phyloP scores from a whole-genome alignment of 2,113 vertebrate species.

The Henicopernis longicauda region DNA sequence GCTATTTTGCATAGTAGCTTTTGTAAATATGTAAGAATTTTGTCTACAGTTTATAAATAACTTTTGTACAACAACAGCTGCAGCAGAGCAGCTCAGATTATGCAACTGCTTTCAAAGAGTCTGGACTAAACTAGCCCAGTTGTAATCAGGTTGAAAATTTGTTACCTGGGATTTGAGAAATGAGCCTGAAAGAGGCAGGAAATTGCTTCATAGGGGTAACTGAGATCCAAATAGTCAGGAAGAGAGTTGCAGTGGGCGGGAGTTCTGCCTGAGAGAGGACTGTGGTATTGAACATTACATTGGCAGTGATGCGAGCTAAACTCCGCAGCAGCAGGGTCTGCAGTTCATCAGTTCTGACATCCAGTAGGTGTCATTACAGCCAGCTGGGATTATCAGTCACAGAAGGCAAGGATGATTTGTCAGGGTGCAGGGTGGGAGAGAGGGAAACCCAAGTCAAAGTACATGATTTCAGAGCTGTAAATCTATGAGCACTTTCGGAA shows the following conservation, averaged over 20 bases:
- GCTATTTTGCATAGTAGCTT: slow-evolving; percentile 33
- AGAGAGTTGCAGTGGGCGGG: not conserved
- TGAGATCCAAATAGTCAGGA: not conserved
- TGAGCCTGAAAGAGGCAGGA: slow-evolving; percentile 16
- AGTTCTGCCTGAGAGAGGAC: not conserved
- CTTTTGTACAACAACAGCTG: slow-evolving; percentile 45
- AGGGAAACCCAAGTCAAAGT: not conserved
- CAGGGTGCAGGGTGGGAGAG: not conserved
- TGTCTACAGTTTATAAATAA: slow-evolving; percentile 47
- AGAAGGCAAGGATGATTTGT: slow-evolving; percentile 3
- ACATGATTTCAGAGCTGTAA: not conserved
- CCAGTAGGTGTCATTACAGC: slow-evolving; percentile 12
- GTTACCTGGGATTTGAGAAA: slow-evolving; percentile 43
- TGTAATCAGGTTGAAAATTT: slow-evolving; percentile 27
- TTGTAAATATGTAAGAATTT: slow-evolving; percentile 41
- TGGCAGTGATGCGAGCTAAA: not conserved
- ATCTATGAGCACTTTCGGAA: not conserved
- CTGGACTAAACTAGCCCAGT: not conserved
- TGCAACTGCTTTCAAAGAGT: not conserved
- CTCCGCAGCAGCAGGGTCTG: not conserved
- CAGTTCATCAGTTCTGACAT: not conserved
- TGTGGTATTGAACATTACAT: not conserved
- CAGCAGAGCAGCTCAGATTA: not conserved
- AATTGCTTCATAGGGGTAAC: slow-evolving; percentile 33
- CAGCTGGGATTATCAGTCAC: not conserved